phyloP scores from a whole-genome alignment of 53 echinoderm and acorn worm species.

The Actinopyga echinites region DNA sequence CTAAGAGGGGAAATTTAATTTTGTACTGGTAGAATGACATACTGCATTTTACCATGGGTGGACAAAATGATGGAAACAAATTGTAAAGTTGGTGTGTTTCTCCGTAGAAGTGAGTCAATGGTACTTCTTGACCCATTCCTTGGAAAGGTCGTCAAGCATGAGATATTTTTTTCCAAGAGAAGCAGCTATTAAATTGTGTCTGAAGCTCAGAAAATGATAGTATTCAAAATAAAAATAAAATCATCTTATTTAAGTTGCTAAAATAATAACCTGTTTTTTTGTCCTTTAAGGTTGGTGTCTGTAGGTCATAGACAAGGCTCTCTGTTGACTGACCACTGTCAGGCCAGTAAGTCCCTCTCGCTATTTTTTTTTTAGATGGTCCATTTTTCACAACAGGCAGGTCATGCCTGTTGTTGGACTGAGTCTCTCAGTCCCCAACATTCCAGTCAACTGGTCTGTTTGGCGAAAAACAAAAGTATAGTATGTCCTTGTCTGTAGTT shows the following conservation, averaged over 20 bases:
- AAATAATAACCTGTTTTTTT: slow-evolving; percentile 22
- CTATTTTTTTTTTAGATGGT: neutral
- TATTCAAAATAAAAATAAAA: too few species aligned
- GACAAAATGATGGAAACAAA: too few species aligned
- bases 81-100: too few species aligned
- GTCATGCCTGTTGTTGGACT: slow-evolving; percentile 22
- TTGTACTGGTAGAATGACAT: too few species aligned
- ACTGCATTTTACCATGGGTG: too few species aligned
- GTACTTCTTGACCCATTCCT: too few species aligned
- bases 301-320: slow-evolving; percentile 12
- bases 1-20: too few species aligned
- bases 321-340: slow-evolving; percentile 31
- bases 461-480: slow-evolving; percentile 6
- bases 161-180: too few species aligned
- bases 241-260: neutral
- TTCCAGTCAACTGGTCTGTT: slow-evolving; percentile 13
- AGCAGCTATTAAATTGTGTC: too few species aligned
- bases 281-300: slow-evolving; percentile 10
- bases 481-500: neutral
- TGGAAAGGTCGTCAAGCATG: too few species aligned
- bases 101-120: too few species aligned
- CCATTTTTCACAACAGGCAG: slow-evolving; percentile 27
- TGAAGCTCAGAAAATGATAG: too few species aligned
- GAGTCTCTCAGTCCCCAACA: slow-evolving; percentile 8
- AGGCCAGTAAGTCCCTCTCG: slow-evolving; percentile 33